Base-by-base conservation (phyloP, 2,113 vertebrate species). In the Gymnarchus niloticus region DNA sequence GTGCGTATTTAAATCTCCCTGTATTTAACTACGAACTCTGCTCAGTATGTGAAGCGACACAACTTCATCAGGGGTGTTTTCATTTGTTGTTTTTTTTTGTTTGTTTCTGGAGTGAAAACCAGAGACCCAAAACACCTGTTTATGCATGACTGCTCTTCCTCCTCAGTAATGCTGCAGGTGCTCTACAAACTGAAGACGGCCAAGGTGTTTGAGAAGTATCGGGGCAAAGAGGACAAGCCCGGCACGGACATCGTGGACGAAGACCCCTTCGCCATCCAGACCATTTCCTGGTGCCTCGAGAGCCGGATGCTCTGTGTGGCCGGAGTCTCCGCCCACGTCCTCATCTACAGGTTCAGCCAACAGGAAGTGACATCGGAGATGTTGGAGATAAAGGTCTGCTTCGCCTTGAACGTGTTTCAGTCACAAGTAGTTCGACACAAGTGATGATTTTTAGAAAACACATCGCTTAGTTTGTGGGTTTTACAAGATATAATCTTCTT, bases 121-220 rank as follows among this genome's bases (percentile, higher is more conserved):
- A 17, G 65, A 73, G 19, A 41, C 19, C 1, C 19, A 54, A 12
- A 54, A 10, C 1, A 1, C 41, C 8, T 25, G 5, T 49, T 17
- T 69, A 7, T 84, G 25, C 25, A 1, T 41, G n/a, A n/a, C n/a
- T n/a, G n/a, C n/a, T n/a, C n/a, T 89, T 92, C 91, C 23, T 85
- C 91, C 82, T 41, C 87, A 99, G 98, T 99, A 91, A 99, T 96
- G 41, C 93, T 99, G 56, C 98, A 99, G 94, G 96, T 98, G 87
- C 92, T 99, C 89, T 99, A 99, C 93, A 99, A 99, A 92, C 92
- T 99, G 87, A 99, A 99, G 95, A 99, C 98, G 69, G 96, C 97
- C 89, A 99, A 99, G 94, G 97, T 99, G 59, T 99, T 99, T 90
- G 98, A 99, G 94, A 96, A 96, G 85, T 94, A 96, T 69, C 95